Evolutionary conservation across 2,113 vertebrate genomes (phyloP).

Genomic region (Pontoporia blainvillei): DNA sequence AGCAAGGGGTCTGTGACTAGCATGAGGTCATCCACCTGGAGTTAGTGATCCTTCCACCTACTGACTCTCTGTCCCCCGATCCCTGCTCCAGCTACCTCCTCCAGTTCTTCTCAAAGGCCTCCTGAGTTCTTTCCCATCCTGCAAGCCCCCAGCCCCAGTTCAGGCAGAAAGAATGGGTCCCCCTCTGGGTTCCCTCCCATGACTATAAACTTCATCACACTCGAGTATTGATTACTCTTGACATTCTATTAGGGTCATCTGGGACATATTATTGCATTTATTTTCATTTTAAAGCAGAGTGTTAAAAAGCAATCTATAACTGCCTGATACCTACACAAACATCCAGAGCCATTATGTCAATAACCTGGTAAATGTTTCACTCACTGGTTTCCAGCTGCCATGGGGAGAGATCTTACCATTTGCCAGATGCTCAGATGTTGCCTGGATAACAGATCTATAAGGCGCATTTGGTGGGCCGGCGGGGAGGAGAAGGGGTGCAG

Average conservation of each 20-base stretch:
- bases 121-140: background rate
- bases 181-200: background rate
- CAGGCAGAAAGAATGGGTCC: background rate
- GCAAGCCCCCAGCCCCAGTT: background rate
- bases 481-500: background rate
- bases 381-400: slow-evolving; percentile 64
- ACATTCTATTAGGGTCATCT: slow-evolving; percentile 39
- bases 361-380: slow-evolving; percentile 72
- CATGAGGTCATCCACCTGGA: background rate
- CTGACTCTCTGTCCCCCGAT: background rate
- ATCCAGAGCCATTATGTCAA: slow-evolving; percentile 69
- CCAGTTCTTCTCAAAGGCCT: background rate
- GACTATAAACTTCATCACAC: background rate
- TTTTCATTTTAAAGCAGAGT: slow-evolving; percentile 66
- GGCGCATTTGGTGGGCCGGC: background rate
- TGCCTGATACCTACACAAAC: slow-evolving; percentile 66
- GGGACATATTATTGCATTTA: slow-evolving; percentile 49
- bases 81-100: background rate
- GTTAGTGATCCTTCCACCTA: background rate
- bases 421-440: slow-evolving; percentile 66
- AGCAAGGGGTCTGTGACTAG: background rate
- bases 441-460: slow-evolving; percentile 5
- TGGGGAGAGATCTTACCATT: slow-evolving; percentile 42
- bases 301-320: slow-evolving; percentile 61
- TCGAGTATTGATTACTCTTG: background rate